Percentiles rank a stretch among this genome's conserved stretches.
phyloP scores from a whole-genome alignment of 2,113 vertebrate genomes.

The Melospiza melodia region DNA sequence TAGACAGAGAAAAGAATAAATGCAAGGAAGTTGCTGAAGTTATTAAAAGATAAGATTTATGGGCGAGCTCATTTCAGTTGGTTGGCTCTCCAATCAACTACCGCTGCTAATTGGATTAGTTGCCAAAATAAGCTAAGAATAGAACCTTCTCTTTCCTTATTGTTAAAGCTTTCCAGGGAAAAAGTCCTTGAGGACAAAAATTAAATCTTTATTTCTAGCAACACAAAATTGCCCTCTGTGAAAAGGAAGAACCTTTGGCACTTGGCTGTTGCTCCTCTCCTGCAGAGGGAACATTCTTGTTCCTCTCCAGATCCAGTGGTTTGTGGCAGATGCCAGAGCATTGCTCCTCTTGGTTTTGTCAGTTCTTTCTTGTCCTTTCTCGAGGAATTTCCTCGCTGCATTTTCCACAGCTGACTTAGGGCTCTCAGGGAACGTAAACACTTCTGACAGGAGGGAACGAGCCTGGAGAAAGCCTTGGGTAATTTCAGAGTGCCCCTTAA shows the following conservation, averaged over 20 bases:
- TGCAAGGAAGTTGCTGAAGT: slow-evolving; percentile 43
- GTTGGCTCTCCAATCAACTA: slow-evolving; percentile 44
- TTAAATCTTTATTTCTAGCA: slow-evolving; percentile 48
- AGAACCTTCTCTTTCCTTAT: slow-evolving; percentile 43
- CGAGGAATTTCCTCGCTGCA: slow-evolving; percentile 6
- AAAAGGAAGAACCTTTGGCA: neutral
- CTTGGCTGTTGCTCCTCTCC: neutral
- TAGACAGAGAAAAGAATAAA: slow-evolving; percentile 1
- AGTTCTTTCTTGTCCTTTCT: slow-evolving; percentile 28
- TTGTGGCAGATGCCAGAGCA: neutral
- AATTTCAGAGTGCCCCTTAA: slow-evolving; percentile 37
- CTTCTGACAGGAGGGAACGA: slow-evolving; percentile 53
- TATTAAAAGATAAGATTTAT: slow-evolving; percentile 65
- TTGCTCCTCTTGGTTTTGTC: slow-evolving; percentile 7
- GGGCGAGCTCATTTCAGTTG: slow-evolving; percentile 34
- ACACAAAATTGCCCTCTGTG: neutral
- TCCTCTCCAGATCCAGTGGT: neutral
- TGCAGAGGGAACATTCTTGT: neutral
- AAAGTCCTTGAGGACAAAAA: slow-evolving; percentile 31
- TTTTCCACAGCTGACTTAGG: neutral
- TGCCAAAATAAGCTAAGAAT: slow-evolving; percentile 64
- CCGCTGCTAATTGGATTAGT: slow-evolving; percentile 61
- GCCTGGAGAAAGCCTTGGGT: slow-evolving; percentile 55
- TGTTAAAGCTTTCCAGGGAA: slow-evolving; percentile 56
- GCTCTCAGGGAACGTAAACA: slow-evolving; percentile 19